Base-by-base conservation (phyloP, 2,113 vertebrate genomes). In the Myrmophylax atrothorax region DNA sequence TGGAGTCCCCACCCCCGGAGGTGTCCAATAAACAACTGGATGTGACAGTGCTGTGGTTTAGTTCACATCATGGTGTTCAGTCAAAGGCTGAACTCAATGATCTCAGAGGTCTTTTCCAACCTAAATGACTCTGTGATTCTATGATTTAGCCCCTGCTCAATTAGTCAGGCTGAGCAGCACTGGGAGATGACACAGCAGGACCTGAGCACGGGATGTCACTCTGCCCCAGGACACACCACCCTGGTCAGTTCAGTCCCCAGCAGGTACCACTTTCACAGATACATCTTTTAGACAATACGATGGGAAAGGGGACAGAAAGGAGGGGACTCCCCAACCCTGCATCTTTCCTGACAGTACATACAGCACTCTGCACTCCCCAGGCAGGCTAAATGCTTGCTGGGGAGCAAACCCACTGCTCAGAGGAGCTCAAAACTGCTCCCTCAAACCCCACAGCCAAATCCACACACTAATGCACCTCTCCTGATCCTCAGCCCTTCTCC, bases 61-160 rank as follows among this genome's bases (percentile, higher is more conserved):
- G 29, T 9, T 29, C 19, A 49, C 49, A 18, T 28, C 35, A 10
- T 33, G 19, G 33, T n/a, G 10, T 28, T 9, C 0, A 0, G 19
- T 47, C 38, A 60, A 29, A 59, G 53, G 7, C 20, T n/a, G 38
- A 28, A 53, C 24, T 60, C 38, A 4, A 29, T 29, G 38, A 53
- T 17, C 53, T 20, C 40, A 24, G 16, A 29, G 46, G 28, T 10
- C 28, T 82, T 52, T n/a, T 53, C 46, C 47, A 82, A 18, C n/a
- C 10, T 60, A 17, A 75, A 59, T 40, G 22, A 67, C 25, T 52
- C 52, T 58, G 40, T 29, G 40, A 53, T 46, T 50, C 24, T 42
- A 14, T 42, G 33, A 40, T 64, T 78, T 4, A 70, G 50, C 14
- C n/a, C 24, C 37, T 40, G 31, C 50, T 75, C 49, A 42, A 53